Evolutionary conservation across 2,113 vertebrate genomes (phyloP).

Genomic region (Cyphomyrus discorhynchus): DNA sequence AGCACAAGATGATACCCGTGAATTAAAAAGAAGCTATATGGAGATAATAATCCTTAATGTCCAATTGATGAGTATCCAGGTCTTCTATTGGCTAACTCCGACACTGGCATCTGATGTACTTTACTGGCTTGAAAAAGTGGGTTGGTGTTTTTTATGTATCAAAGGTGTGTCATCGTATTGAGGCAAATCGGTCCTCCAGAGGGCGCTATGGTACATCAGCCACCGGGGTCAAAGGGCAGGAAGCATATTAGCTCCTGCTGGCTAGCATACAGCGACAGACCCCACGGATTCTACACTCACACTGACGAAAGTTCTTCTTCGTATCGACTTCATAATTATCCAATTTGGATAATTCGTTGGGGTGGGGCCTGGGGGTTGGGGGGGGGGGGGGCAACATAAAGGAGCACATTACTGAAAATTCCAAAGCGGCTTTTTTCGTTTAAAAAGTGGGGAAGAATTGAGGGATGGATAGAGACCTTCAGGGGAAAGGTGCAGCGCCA

Average conservation of each 20-base stretch:
- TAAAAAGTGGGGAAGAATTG: too few species aligned
- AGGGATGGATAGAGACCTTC: background rate
- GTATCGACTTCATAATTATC: background rate
- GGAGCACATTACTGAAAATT: background rate
- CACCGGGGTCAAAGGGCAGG: background rate
- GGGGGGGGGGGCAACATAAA: background rate
- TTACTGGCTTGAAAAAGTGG: background rate
- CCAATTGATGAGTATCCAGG: background rate
- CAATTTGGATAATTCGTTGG: background rate
- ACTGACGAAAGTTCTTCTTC: background rate
- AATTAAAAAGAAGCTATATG: background rate
- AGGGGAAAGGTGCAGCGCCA: background rate
- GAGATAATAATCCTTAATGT: background rate
- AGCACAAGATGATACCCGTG: background rate
- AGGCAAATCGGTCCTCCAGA: background rate
- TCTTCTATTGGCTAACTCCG: background rate
- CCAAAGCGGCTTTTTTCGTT: background rate
- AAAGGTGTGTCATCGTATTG: background rate
- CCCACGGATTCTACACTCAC: background rate
- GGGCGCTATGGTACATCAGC: background rate
- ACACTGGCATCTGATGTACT: background rate
- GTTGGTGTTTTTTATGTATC: background rate
- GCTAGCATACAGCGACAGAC: background rate
- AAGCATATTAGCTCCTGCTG: background rate
- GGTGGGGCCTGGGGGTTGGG: background rate